Evolutionary conservation across 2,797 vertebrate genomes (phyloP), one percentile per base, ranked within the genome.

Genomic region (Balearica regulorum): DNA sequence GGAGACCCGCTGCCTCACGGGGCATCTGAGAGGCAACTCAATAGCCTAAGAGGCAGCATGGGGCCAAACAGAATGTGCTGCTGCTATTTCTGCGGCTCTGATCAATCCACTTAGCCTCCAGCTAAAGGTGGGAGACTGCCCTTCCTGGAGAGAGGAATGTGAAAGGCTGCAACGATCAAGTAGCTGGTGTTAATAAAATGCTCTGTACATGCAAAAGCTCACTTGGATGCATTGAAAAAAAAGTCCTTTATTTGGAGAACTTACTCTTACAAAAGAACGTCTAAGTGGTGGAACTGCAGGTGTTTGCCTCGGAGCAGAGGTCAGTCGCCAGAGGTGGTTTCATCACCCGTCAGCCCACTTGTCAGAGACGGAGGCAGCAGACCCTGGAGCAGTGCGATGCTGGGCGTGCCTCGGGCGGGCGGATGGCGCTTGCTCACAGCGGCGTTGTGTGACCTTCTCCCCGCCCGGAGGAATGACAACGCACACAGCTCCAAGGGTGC

Each of bases 381-480:
- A 10, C 6, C 11, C 41, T 0, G 0, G 44, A 13, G 44, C 39
- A 18, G 16, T 2, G 3, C 6, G 2, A 18, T 16, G 15, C 24
- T 15, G 24, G 22, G 19, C 35, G 24, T 17, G 28, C 33, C 49
- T 20, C 1, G 2, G 37, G 46, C 0, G 0, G n/a, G 16, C 0
- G 3, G 73, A 8, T 4, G 7, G 37, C 1, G 2, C 33, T 39
- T 26, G 39, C 22, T 73, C 35, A 22, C 18, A 22, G 43, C 7
- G 4, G 1, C 4, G 16, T 29, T 76, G n/a, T 20, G 13, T 16
- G 26, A 26, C 20, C 7, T 55, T 19, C 71, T 49, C 35, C 35
- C 41, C 55, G 49, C 3, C 35, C 1, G 0, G 33, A 49, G 54
- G 15, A 83, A 37, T 11, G 16, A 29, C 0, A 0, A 28, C 18